Base-by-base conservation (phyloP, 1,140 invertebrate species). In the Dryas iulia region DNA sequence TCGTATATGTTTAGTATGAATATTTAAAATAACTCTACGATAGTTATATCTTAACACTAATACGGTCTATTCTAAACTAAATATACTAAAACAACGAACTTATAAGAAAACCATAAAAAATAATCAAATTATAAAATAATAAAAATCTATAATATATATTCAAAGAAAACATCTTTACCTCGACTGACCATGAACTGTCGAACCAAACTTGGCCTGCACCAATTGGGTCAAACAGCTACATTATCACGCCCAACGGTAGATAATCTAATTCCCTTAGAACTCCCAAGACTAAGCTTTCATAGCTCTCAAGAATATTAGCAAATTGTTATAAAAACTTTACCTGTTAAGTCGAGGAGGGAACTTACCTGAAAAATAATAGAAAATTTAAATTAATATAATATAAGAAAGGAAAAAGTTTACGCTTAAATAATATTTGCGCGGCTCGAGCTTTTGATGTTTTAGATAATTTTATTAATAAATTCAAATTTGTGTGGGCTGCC, bases 221-320 rank as follows among this genome's bases (percentile, higher is more conserved):
- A 61, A 61, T 61, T 61, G 39, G 59, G 35, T 61, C 21, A 61
- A 61, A 61, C 33, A 47, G 35, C 35, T 61, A 24, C 39, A 61
- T 61, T 61, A 26, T 61, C 33, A 61, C 59, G 39, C 59, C 35
- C 33, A 26, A 47, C 18, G 59, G 33, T 26, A 47, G 33, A 61
- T 47, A 47, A 61, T 61, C 35, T 61, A 61, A 39, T 61, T 61
- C 24, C 26, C 59, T 47, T 25, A 47, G 33, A 61, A 61, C 47
- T 26, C 59, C 28, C 59, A 26, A 25, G 59, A 47, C 33, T 31
- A 26, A 25, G 33, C 35, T 61, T 61, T 61, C 59, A 47, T 35
- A 47, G 35, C 21, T 47, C 39, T 47, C 39, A 61, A 18, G 59
- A 47, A 47, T 61, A 61, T 61, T 61, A 61, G 59, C 59, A 61